phyloP scores from a whole-genome alignment of 2,113 vertebrate genomes.

The Upupa epops region DNA sequence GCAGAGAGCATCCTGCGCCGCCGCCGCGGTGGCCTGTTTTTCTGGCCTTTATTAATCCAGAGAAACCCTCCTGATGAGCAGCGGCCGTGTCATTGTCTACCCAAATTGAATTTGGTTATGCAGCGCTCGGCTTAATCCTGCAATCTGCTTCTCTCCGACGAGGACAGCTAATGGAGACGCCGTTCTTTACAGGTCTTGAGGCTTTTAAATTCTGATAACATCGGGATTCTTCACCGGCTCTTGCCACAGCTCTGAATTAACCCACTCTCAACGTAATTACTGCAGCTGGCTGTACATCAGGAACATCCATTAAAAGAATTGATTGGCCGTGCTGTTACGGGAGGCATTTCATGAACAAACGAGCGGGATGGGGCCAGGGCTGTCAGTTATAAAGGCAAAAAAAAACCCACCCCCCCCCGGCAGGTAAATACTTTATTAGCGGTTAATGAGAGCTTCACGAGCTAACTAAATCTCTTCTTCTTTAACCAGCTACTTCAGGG shows the following conservation, averaged over 20 bases:
- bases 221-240: constrained; percentile 91
- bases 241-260: constrained; percentile 93
- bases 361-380: constrained; percentile 82
- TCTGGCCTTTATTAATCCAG: constrained; percentile 83
- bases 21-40: constrained; percentile 76
- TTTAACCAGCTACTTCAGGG: constrained; percentile 88
- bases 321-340: constrained; percentile 88
- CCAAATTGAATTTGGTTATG: constrained; percentile 90
- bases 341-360: constrained; percentile 88
- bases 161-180: constrained; percentile 87
- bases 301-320: constrained; percentile 97
- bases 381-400: constrained; percentile 81
- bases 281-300: constrained; percentile 87
- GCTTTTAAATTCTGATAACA: constrained; percentile 94
- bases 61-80: constrained; percentile 83
- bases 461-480: constrained; percentile 77
- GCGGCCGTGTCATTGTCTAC: constrained; percentile 86
- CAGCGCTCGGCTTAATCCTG: constrained; percentile 86
- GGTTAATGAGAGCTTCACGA: constrained; percentile 78
- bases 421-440: constrained; percentile 85
- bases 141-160: constrained; percentile 85
- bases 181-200: constrained; percentile 86
- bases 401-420: too few relatives aligned
- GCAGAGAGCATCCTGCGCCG: constrained; percentile 61
- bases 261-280: constrained; percentile 94